These are phyloP conservation scores for Esox masquinongy DNA, from an alignment of 2,797 vertebrate species.

Conservation along the genomic window DNA sequence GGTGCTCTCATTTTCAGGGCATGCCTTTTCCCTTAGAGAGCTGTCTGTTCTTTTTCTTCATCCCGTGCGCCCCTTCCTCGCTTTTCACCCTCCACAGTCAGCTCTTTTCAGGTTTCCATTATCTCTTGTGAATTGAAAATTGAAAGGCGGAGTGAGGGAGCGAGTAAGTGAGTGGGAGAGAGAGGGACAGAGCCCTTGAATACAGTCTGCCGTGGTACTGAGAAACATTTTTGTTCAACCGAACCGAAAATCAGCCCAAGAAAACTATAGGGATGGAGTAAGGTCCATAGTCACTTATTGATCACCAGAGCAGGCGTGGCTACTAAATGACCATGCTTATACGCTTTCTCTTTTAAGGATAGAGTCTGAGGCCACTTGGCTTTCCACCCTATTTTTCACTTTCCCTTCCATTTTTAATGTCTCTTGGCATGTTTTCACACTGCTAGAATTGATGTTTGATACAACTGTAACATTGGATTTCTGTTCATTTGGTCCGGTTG, in stretches of 20 bases:
- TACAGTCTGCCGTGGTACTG: neutral
- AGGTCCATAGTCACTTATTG: too few relatives aligned
- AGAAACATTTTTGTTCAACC: neutral
- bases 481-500: too few relatives aligned
- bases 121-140: neutral
- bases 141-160: neutral
- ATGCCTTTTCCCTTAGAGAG: neutral
- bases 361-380: too few relatives aligned
- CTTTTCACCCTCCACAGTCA: neutral
- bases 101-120: slow-evolving; percentile 5
- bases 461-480: too few relatives aligned
- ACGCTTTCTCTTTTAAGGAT: too few relatives aligned
- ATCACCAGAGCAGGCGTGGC: too few relatives aligned
- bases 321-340: too few relatives aligned
- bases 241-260: neutral
- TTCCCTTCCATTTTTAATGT: too few relatives aligned
- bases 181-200: too few relatives aligned
- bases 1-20: neutral
- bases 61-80: neutral
- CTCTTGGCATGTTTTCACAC: too few relatives aligned
- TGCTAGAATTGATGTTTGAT: too few relatives aligned
- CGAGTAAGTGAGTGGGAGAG: neutral
- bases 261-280: neutral
- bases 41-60: neutral
- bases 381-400: too few relatives aligned